These are phyloP conservation scores for Holacanthus passer DNA, from an alignment of 2,113 vertebrate genomes.

Conservation along the genomic window DNA sequence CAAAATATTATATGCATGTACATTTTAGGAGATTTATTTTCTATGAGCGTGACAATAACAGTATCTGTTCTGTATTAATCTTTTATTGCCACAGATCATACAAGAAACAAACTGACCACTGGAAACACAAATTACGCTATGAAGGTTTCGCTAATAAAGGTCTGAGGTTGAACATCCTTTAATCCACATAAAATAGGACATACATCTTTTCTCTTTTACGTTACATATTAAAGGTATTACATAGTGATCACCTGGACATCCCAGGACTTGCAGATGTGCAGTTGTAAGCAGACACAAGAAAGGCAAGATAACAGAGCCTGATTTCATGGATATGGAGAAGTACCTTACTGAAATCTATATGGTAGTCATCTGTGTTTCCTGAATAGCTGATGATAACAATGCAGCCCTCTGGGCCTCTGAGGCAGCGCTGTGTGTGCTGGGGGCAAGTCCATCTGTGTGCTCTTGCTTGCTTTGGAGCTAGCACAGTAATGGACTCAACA, in stretches of 20 bases:
- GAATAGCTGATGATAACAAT: constrained; percentile 66
- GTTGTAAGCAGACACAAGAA: not conserved
- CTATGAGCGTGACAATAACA: not conserved
- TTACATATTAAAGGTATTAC: not conserved
- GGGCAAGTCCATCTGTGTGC: constrained; percentile 53
- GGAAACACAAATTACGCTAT: too few species aligned
- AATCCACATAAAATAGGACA: not conserved
- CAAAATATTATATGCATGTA: not conserved
- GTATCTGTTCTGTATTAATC: not conserved
- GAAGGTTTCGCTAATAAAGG: not conserved
- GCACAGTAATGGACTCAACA: constrained; percentile 67
- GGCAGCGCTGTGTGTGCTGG: constrained; percentile 46
- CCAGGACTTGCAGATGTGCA: not conserved
- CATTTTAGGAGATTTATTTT: not conserved
- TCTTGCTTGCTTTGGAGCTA: constrained; percentile 40
- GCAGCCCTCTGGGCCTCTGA: constrained; percentile 44
- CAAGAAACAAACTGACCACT: not conserved
- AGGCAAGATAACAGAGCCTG: not conserved
- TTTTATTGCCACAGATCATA: not conserved
- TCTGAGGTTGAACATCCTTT: not conserved
- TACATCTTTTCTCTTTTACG: not conserved
- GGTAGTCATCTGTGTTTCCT: constrained; percentile 46
- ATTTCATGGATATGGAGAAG: constrained; percentile 10
- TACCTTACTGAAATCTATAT: constrained; percentile 36
- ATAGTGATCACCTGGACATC: not conserved